Percentiles rank a stretch among this genome's conserved stretches.
phyloP scores from a whole-genome alignment of 2,797 vertebrate species.

The Numenius phaeopus region DNA sequence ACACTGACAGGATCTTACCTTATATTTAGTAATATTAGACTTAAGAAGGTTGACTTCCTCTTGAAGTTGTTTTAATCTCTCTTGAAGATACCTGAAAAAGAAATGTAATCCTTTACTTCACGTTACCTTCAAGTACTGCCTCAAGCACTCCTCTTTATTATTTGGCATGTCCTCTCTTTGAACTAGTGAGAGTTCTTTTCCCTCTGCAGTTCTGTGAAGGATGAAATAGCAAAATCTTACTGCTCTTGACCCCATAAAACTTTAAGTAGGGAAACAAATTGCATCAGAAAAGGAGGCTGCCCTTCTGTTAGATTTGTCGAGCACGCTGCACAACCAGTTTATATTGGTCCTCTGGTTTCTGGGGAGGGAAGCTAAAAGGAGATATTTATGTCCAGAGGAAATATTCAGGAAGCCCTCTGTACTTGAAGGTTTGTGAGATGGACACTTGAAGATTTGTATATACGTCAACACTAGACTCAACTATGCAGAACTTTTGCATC shows the following conservation, averaged over 20 bases:
- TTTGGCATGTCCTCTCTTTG: conserved; percentile 26
- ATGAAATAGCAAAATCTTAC: conserved; percentile 49
- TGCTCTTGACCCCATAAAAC: conserved; percentile 54
- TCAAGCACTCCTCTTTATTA: neutral
- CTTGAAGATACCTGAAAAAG: conserved; percentile 92
- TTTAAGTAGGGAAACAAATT: conserved; percentile 54
- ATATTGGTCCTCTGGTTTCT: neutral
- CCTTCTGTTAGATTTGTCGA: conserved; percentile 18
- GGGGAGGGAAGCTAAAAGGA: neutral
- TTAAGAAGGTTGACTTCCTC: conserved; percentile 94
- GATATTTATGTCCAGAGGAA: conserved; percentile 12
- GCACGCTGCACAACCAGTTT: neutral
- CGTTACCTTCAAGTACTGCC: conserved; percentile 1
- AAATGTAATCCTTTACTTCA: conserved; percentile 24
- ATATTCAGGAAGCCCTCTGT: neutral
- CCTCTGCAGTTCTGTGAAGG: conserved; percentile 29
- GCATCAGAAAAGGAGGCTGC: conserved; percentile 13
- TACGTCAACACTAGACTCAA: conserved; percentile 12
- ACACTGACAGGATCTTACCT: conserved; percentile 81
- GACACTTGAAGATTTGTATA: conserved; percentile 41
- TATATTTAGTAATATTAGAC: conserved; percentile 94
- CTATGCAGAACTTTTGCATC: conserved; percentile 29
- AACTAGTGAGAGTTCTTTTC: neutral
- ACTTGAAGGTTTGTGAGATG: conserved; percentile 11
- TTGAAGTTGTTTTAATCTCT: conserved; percentile 92